These are phyloP conservation scores for Hypocryptadius cinnamomeus DNA, from an alignment of 2,113 vertebrate species.

Conservation along the genomic window DNA sequence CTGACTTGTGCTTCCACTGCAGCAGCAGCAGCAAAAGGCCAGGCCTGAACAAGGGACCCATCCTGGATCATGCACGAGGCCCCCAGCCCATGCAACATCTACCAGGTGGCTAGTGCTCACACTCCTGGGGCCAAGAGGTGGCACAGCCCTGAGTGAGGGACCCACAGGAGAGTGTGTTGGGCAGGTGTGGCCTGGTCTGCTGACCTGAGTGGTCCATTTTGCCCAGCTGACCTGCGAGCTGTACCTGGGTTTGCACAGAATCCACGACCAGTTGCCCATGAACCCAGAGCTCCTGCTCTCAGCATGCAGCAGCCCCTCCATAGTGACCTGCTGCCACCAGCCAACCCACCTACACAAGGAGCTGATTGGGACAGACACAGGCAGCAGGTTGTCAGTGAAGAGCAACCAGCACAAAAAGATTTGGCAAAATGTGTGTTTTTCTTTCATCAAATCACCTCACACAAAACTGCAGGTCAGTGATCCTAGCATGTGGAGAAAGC, in stretches of 20 bases:
- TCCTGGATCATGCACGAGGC: rapidly evolving
- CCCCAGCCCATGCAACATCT: rapidly evolving
- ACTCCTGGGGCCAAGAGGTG: neutral
- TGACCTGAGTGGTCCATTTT: neutral
- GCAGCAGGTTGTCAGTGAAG: neutral
- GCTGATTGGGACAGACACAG: neutral
- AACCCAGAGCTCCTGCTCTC: neutral
- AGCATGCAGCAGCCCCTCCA: neutral
- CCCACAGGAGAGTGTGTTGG: rapidly evolving
- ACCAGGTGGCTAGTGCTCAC: neutral
- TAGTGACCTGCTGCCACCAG: neutral
- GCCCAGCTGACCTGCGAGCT: neutral
- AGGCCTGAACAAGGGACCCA: neutral
- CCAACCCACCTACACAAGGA: neutral
- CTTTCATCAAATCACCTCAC: neutral
- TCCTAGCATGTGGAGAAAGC: neutral
- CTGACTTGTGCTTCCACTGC: rapidly evolving
- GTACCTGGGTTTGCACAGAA: neutral
- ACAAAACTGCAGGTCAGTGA: neutral
- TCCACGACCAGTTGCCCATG: neutral
- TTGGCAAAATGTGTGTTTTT: neutral
- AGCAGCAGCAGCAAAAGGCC: neutral
- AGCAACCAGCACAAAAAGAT: neutral
- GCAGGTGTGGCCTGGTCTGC: neutral
- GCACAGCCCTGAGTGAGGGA: neutral